phyloP scores from a whole-genome alignment of 2,888 invertebrate genomes.

The Cabera pusaria region DNA sequence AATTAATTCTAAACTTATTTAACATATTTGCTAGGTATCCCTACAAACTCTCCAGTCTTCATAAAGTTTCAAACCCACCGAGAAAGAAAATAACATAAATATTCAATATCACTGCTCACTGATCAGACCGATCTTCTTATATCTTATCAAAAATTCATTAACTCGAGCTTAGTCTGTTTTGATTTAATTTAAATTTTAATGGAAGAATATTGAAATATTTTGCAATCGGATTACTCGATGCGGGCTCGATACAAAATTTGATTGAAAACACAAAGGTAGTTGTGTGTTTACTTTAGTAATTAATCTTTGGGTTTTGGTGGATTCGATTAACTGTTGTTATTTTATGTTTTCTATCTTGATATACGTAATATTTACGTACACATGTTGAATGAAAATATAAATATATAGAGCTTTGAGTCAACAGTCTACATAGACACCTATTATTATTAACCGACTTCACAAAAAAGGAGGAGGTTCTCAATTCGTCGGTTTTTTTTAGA shows the following conservation, averaged over 20 bases:
- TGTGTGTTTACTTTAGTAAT: constrained; percentile 2
- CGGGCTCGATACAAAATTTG: constrained; percentile 4
- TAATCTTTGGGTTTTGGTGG: constrained; percentile 4
- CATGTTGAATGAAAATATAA: too few relatives aligned
- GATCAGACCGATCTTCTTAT: constrained; percentile 4
- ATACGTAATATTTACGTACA: too few relatives aligned
- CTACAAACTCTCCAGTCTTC: too few relatives aligned
- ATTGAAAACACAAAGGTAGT: constrained; percentile 3
- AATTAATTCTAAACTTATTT: too few relatives aligned
- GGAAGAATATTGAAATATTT: constrained; percentile 4
- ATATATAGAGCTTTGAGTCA: too few relatives aligned
- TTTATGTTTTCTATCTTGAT: too few relatives aligned
- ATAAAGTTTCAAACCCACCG: neutral
- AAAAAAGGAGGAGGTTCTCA: too few relatives aligned
- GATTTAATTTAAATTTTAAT: constrained; percentile 19
- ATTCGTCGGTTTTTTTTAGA: too few relatives aligned
- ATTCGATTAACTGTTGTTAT: neutral
- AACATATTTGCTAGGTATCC: too few relatives aligned
- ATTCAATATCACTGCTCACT: constrained; percentile 4
- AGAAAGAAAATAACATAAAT: constrained; percentile 2
- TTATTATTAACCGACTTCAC: too few relatives aligned
- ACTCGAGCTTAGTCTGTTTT: constrained; percentile 2
- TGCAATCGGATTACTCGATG: constrained; percentile 11
- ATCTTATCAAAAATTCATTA: constrained; percentile 11
- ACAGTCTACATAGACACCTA: too few relatives aligned